Conservation (phyloP, 2,888 invertebrate species). For the Drosophila paramelanica region DNA sequence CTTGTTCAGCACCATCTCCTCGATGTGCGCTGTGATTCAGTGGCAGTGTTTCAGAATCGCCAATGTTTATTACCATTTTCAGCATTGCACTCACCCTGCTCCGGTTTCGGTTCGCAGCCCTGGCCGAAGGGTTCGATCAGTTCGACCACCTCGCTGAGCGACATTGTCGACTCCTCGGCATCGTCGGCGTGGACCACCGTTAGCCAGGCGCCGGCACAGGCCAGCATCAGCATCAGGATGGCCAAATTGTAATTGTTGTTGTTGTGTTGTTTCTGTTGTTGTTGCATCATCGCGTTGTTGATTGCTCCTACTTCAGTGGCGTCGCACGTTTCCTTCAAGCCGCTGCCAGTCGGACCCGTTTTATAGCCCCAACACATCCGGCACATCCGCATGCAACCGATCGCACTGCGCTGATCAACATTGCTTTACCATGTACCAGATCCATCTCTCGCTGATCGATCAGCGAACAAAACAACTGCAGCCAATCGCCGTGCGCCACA, state of each 20-base stretch:
- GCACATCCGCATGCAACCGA: conserved; percentile 6
- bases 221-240: conserved; percentile 38
- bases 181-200: conserved; percentile 31
- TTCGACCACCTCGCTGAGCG: conserved; percentile 61
- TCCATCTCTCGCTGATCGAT: conserved; percentile 4
- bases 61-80: no score
- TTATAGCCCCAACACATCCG: conserved; percentile 24
- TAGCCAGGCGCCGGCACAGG: conserved; percentile 27
- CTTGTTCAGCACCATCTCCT: conserved; percentile 70
- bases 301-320: no score
- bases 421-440: conserved; percentile 21
- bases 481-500: conserved; percentile 19
- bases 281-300: conserved; percentile 4
- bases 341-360: conserved; percentile 2
- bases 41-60: no score
- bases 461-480: background rate
- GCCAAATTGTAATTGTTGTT: background rate
- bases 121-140: conserved; percentile 61
- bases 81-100: conserved; percentile 42
- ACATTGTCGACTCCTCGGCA: conserved; percentile 53
- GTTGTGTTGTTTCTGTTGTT: background rate
- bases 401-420: conserved; percentile 4
- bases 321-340: no score
- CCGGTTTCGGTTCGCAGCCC: conserved; percentile 59
- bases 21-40: conserved; percentile 49